Base-by-base conservation (phyloP, 2,888 invertebrate genomes). In the Eubasilissa splendida region DNA sequence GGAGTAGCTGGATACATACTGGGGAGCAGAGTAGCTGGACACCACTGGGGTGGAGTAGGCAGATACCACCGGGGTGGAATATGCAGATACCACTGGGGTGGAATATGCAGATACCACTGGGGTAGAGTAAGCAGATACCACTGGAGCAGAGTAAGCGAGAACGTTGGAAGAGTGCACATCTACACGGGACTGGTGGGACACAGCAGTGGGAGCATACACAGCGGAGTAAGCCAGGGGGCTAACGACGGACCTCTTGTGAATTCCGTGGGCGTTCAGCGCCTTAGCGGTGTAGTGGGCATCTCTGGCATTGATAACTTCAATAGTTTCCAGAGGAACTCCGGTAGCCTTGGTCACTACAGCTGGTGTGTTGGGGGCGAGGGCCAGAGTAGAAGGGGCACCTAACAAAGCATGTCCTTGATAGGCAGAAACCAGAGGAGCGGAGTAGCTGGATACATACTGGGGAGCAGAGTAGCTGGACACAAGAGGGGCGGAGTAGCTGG, bases 311-410 rank as follows among this genome's bases (percentile, higher is more conserved):
- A 89, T 89, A 85, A 90, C 90, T 83, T 89, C 90, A 9, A 89
- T 89, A 85, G 90, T 90, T 85, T 90, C 90, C 79, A 90, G 87
- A 33, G 90, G 90, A 84, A 90, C 89, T 84, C 90, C 90, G 86
- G 88, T 89, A 59, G 88, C 87, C 86, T 89, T 90, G 87, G 90
- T 87, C 86, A 90, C 88, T 81, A 89, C 78, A 53, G 90, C 90
- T 58, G 90, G 88, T 84, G 88, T 87, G 85, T 90, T 88, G 83
- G 89, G 86, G 54, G 89, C 89, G 86, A 90, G 90, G 85, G 90
- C 90, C 83, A 89, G 86, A 9, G 89, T 89, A 1, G 87, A 87
- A 59, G 86, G 65, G n/a, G 42, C 42, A 42, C 4, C 42, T 7
- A 42, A 42, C 42, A 42, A 42, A 7, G 42, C 86, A 77, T 74